phyloP scores from a whole-genome alignment of 1,140 invertebrate species.

The Nephila pilipes region DNA sequence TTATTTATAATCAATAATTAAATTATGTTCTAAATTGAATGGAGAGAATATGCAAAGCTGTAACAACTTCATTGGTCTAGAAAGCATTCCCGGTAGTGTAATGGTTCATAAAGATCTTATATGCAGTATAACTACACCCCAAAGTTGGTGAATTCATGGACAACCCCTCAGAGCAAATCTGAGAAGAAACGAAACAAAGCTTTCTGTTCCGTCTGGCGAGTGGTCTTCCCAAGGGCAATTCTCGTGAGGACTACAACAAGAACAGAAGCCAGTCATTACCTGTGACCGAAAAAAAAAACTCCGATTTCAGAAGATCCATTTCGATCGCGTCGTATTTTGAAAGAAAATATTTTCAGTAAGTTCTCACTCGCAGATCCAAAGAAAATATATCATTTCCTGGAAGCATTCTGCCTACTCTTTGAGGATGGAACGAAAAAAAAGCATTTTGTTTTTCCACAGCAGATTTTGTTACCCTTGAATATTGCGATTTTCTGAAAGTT shows the following conservation, averaged over 20 bases:
- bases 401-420: background rate
- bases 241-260: conserved; percentile 15
- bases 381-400: background rate
- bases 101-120: no score
- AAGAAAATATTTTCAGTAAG: conserved; percentile 29
- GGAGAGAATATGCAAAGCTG: no score
- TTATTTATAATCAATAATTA: no score
- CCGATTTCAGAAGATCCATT: conserved; percentile 44
- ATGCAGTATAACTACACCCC: no score
- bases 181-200: background rate
- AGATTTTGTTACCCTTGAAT: background rate
- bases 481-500: no score
- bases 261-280: conserved; percentile 45
- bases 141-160: background rate
- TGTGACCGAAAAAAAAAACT: conserved; percentile 24
- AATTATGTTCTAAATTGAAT: no score
- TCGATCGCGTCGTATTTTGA: conserved; percentile 3
- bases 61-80: no score
- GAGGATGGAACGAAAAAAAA: background rate
- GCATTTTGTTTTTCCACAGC: background rate
- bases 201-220: background rate
- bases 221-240: background rate
- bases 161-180: background rate
- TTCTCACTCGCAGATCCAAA: background rate
- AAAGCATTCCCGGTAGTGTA: no score